A percentile compares a stretch with the other conserved stretches of the same genome.
These are phyloP conservation scores for Drosophila emarginata DNA, from an alignment of 2,888 invertebrate genomes.

Conservation along the genomic window DNA sequence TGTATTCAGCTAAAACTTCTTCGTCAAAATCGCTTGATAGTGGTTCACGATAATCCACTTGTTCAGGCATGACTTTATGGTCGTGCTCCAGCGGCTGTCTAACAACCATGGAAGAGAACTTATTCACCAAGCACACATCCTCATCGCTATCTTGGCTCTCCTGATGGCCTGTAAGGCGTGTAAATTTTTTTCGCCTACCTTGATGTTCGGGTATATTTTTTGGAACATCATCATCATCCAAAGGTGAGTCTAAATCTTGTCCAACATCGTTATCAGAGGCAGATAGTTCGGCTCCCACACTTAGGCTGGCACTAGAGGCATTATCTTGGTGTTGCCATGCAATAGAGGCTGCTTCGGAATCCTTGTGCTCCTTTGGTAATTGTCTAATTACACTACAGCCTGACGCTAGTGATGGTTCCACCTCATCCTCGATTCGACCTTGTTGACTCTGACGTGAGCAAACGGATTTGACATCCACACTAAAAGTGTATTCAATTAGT, in stretches of 20 bases:
- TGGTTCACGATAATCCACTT: background rate
- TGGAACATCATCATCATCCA: background rate
- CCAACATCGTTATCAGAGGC: slow-evolving; percentile 36
- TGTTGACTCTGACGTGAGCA: slow-evolving; percentile 30
- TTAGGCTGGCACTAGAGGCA: slow-evolving; percentile 40
- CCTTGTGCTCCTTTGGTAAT: background rate
- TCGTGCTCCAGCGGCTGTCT: background rate
- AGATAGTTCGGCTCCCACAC: slow-evolving; percentile 56
- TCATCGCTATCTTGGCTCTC: slow-evolving; percentile 12
- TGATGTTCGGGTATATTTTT: background rate
- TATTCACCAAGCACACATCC: background rate
- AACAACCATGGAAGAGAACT: background rate
- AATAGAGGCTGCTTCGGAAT: background rate
- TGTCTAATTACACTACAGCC: slow-evolving; percentile 19
- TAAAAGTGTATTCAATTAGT: slow-evolving; percentile 71
- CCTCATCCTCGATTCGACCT: background rate
- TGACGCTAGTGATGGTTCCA: background rate
- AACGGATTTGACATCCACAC: slow-evolving; percentile 57
- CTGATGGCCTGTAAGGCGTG: slow-evolving; percentile 16
- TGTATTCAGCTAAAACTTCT: background rate
- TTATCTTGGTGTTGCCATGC: background rate
- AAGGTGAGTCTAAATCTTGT: background rate
- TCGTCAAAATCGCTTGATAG: background rate
- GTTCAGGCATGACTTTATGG: no score
- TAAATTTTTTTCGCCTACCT: slow-evolving; percentile 37